Evolutionary conservation across 92 coral and sea anemone species (phyloP).

Genomic region (Parazoanthus swiftii): DNA sequence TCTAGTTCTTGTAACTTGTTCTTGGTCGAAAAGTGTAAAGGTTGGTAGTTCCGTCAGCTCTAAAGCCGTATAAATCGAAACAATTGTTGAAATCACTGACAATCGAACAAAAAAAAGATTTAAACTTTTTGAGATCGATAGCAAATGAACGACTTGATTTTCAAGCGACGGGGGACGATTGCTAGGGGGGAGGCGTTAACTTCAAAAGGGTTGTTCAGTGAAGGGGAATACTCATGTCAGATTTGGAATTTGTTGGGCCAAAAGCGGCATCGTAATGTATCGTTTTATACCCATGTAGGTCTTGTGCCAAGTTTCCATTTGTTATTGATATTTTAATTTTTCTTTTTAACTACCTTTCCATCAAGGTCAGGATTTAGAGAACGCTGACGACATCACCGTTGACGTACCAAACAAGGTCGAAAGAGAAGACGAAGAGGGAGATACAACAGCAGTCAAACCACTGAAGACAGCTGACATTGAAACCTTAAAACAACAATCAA

Average conservation of each 20-base stretch:
- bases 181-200: no score
- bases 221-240: no score
- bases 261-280: neutral
- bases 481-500: neutral
- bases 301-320: neutral
- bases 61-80: no score
- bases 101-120: no score
- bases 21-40: no score
- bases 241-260: neutral
- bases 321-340: neutral
- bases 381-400: neutral
- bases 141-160: no score
- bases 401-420: neutral
- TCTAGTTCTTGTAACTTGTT: no score
- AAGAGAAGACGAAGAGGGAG: neutral
- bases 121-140: no score
- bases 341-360: neutral
- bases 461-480: neutral
- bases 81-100: no score
- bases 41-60: no score
- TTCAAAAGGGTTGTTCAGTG: no score
- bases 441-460: neutral
- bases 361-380: conserved; percentile 3
- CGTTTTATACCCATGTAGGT: neutral
- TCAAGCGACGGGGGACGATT: no score